Conservation (phyloP, 2,113 vertebrate genomes). For the Notechis scutatus region DNA sequence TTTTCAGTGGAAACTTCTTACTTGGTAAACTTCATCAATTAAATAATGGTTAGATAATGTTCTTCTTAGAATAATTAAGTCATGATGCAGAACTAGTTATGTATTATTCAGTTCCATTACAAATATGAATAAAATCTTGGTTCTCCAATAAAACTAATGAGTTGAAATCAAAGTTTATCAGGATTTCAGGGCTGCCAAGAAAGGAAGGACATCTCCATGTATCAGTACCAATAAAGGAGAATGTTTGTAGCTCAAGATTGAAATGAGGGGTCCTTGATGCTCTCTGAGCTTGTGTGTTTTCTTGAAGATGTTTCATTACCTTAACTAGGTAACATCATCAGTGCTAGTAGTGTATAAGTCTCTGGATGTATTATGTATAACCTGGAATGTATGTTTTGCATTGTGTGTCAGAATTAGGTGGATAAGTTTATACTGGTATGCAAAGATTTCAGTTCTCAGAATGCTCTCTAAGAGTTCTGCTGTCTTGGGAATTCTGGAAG, state of each 20-base stretch:
- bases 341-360: too few relatives aligned
- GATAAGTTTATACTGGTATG: not conserved
- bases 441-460: not conserved
- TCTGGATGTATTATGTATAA: not conserved
- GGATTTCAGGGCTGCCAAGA: not conserved
- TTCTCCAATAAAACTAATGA: constrained; percentile 1
- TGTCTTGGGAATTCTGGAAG: not conserved
- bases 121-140: not conserved
- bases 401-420: not conserved
- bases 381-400: not conserved
- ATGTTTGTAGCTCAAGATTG: too few relatives aligned
- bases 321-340: too few relatives aligned
- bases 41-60: not conserved
- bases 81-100: not conserved
- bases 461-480: not conserved
- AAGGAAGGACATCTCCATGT: not conserved
- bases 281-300: too few relatives aligned
- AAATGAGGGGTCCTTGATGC: too few relatives aligned
- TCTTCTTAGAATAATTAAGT: not conserved
- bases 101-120: constrained; percentile 21
- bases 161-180: not conserved
- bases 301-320: too few relatives aligned
- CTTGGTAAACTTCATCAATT: constrained; percentile 3
- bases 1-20: constrained; percentile 32
- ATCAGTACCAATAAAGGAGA: not conserved